Evolutionary conservation across 2,888 invertebrate genomes (phyloP), one percentile per base, ranked within the genome.

Genomic region (Autographa gamma): DNA sequence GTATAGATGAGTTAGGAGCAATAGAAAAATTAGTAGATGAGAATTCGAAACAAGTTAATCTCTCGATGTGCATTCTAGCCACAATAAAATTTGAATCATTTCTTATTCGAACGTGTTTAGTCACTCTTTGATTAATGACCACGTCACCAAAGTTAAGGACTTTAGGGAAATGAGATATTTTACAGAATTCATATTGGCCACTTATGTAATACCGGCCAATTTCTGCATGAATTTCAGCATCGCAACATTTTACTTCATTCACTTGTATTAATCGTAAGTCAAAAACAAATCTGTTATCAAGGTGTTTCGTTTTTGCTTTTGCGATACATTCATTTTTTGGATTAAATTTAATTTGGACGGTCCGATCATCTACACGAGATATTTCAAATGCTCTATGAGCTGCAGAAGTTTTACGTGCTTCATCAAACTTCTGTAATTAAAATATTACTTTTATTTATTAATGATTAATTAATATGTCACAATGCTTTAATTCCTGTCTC

Each of bases 131-230:
- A 82, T 92, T 89, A 3, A 96, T 86, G 54, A 81, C 58, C 13
- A 96, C 88, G 52, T 96, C 88, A 2, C 93, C 93, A 74, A 97
- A 93, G 73, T 94, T 80, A 0, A 97, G 73, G 9, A 86, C 81
- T 70, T 93, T 89, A 0, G 97, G 97, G 31, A 85, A 79, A 74
- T 97, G 90, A 6, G 86, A 86, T 18, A 97, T 87, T 34, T 89
- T 86, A 38, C 96, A 93, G 60, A 91, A 88, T 89, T 96, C 96
- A 70, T 93, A 95, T 85, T 96, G 93, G 0, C 96, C 97, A 81
- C 96, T 95, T 25, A 97, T 89, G 73, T 96, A 96, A 69, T 96
- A 93, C 66, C 96, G 91, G 1, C 96, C 94, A 58, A 93, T 89
- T 91, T 96, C 96, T 19, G 93, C 89, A 81, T 95, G 95, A 38